Base-by-base conservation (phyloP, 1,140 invertebrate species). In the Bradynema listronoti region DNA sequence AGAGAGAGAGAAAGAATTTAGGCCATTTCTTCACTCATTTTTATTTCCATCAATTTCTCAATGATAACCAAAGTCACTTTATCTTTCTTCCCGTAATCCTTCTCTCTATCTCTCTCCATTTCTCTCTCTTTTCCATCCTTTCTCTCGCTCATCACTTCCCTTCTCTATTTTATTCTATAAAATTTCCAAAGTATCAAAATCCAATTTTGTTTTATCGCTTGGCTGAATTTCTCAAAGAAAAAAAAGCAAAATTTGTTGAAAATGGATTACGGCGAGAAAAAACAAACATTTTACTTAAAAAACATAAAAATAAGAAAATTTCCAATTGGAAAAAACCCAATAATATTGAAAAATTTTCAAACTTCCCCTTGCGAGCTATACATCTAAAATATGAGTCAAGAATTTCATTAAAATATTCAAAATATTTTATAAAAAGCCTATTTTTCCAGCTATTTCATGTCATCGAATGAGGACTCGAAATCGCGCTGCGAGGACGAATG, bases 401-500 rank as follows among this genome's bases (percentile, higher is more conserved):
- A 4, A 4, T 43, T 43, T 43, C 3, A 4, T 22, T 9, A 11
- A 11, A 39, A 39, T 19, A 11, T 11, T 19, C 11, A 22, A 43
- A 22, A 43, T 22, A 43, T 9, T 9, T n/a, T n/a, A n/a, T n/a
- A n/a, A 22, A 43, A 43, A 43, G 27, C 4, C 27, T 9, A 43
- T 22, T 43, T 52, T 71, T 72, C 51, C 51, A 72, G 70, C 14
- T 72, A 73, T 43, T 72, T 72, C 63, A 60, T 56, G 16, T 61
- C 69, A 22, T 24, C 61, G 16, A 57, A 61, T 39, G 69, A 72
- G 29, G 71, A 72, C 30, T 75, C 68, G 1, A 77, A 61, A 52
- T 42, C 63, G 16, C 43, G 72, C 30, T 74, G 72, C 56, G 73
- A 74, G 30, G 73, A 74, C 57, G 72, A 74, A 47, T 74, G 72